phyloP scores from a whole-genome alignment of 2,797 vertebrate species.

The Paguma larvata region DNA sequence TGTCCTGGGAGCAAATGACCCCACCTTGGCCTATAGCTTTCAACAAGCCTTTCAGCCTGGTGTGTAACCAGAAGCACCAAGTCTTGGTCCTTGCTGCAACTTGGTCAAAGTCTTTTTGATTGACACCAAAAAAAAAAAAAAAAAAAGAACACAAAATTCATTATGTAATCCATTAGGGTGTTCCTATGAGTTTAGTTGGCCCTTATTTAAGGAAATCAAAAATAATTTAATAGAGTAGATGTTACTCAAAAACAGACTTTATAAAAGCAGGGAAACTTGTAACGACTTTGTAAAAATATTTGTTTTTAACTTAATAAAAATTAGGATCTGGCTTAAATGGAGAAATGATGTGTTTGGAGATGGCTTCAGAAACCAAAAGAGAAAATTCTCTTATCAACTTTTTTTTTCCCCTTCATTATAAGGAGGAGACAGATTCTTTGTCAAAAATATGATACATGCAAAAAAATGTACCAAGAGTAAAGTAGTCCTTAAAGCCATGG shows the following conservation, averaged over 20 bases:
- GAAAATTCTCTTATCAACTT: not conserved
- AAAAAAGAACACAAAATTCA: not conserved
- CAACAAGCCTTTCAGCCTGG: not conserved
- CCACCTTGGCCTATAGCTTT: not conserved
- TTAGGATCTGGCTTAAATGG: not conserved
- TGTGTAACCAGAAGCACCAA: not conserved
- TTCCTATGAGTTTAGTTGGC: not conserved
- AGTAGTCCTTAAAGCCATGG: not conserved
- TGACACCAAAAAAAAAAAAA: not conserved
- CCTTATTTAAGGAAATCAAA: conserved; percentile 9
- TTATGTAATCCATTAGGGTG: not conserved
- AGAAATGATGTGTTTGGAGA: not conserved
- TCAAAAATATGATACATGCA: not conserved
- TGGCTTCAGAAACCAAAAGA: not conserved
- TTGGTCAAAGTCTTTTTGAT: not conserved
- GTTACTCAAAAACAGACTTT: not conserved
- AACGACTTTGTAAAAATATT: not conserved
- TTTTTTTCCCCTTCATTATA: not conserved
- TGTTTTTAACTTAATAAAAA: conserved; percentile 15
- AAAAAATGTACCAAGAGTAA: not conserved
- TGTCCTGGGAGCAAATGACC: not conserved
- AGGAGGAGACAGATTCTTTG: not conserved
- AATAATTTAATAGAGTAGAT: not conserved
- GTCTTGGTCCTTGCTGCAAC: not conserved
- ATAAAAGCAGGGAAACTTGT: not conserved